phyloP scores from a whole-genome alignment of 2,113 vertebrate species.

The Calcarius ornatus region DNA sequence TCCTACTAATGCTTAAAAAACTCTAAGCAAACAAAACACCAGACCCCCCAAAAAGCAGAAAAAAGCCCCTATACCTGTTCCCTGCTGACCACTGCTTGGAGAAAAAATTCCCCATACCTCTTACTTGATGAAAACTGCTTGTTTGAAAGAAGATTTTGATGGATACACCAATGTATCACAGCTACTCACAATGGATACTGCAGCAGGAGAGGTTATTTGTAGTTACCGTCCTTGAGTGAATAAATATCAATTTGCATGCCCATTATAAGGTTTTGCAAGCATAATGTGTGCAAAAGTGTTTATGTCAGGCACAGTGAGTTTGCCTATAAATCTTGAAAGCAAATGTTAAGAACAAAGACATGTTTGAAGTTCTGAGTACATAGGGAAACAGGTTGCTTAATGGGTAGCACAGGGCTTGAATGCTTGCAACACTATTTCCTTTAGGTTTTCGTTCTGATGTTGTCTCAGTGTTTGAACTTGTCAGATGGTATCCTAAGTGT shows the following conservation, averaged over 20 bases:
- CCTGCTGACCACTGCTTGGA: background rate
- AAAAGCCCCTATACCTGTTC: rapidly evolving
- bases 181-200: background rate
- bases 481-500: background rate
- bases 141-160: background rate
- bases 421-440: background rate
- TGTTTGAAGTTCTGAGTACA: constrained; percentile 23
- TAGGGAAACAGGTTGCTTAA: background rate
- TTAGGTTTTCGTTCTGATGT: background rate
- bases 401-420: background rate
- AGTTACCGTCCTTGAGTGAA: constrained; percentile 10
- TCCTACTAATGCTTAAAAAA: background rate
- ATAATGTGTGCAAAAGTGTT: constrained; percentile 20
- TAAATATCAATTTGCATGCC: constrained; percentile 37
- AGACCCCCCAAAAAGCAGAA: rapidly evolving
- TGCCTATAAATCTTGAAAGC: constrained; percentile 40
- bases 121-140: background rate
- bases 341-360: constrained; percentile 16
- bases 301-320: background rate
- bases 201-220: background rate
- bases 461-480: background rate
- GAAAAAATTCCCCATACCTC: rapidly evolving
- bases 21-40: background rate
- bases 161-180: background rate
- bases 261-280: constrained; percentile 21